Conservation (phyloP, 2,797 vertebrate species). For the Thaleichthys pacificus region DNA sequence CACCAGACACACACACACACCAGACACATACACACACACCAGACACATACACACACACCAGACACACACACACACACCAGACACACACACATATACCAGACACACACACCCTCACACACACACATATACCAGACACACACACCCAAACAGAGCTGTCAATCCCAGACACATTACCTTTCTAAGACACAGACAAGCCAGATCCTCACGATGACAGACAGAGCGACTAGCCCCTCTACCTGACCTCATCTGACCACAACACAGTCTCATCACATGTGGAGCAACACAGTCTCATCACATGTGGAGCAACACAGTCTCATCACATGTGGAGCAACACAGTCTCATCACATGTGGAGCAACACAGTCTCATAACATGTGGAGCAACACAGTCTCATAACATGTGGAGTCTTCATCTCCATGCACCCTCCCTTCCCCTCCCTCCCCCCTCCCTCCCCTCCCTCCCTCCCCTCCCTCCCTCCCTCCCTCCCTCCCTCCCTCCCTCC, state of each 20-base stretch:
- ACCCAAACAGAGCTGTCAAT: no score
- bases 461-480: no score
- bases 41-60: not conserved
- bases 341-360: not conserved
- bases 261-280: no score
- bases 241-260: not conserved
- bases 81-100: not conserved
- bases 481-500: no score
- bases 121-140: slow-evolving; percentile 7
- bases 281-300: not conserved
- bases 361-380: no score
- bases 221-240: not conserved
- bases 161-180: no score
- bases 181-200: slow-evolving; percentile 27
- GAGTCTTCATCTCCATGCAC: no score
- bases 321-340: not conserved
- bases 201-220: slow-evolving; percentile 15
- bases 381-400: no score
- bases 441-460: no score
- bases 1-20: not conserved
- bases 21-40: not conserved
- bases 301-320: not conserved
- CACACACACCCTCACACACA: slow-evolving; percentile 1
- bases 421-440: no score
- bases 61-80: no score